phyloP scores from a whole-genome alignment of 2,113 vertebrate genomes.

The Otocyon megalotis region DNA sequence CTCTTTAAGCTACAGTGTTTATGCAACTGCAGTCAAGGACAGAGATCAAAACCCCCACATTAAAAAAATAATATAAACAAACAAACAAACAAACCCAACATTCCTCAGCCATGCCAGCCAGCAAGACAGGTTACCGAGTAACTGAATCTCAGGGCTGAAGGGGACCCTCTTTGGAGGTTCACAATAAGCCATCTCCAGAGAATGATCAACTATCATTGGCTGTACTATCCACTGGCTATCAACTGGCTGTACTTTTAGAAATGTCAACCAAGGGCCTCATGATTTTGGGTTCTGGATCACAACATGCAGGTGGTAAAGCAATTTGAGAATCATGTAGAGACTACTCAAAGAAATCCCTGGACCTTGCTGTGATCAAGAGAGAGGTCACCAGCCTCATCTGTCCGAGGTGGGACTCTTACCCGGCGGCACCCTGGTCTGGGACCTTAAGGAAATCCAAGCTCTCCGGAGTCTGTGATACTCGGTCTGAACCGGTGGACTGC shows the following conservation, averaged over 20 bases:
- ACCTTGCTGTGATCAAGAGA: neutral
- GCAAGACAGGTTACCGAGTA: neutral
- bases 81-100: no score
- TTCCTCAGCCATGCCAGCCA: neutral
- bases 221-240: no score
- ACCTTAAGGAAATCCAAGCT: constrained; percentile 96
- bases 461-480: constrained; percentile 87
- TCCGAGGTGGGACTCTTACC: constrained; percentile 89
- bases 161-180: neutral
- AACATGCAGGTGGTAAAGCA: neutral
- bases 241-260: neutral
- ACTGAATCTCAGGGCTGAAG: neutral
- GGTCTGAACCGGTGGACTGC: constrained; percentile 86
- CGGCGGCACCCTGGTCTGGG: constrained; percentile 97
- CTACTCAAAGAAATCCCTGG: neutral
- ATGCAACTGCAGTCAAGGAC: neutral
- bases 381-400: neutral
- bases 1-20: neutral
- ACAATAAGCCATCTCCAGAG: neutral
- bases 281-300: neutral
- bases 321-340: neutral
- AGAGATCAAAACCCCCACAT: neutral
- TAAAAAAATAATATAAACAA: no score
- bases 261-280: neutral
- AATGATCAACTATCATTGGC: no score